phyloP scores from a whole-genome alignment of 1,140 invertebrate genomes.

The Caerostris darwini region DNA sequence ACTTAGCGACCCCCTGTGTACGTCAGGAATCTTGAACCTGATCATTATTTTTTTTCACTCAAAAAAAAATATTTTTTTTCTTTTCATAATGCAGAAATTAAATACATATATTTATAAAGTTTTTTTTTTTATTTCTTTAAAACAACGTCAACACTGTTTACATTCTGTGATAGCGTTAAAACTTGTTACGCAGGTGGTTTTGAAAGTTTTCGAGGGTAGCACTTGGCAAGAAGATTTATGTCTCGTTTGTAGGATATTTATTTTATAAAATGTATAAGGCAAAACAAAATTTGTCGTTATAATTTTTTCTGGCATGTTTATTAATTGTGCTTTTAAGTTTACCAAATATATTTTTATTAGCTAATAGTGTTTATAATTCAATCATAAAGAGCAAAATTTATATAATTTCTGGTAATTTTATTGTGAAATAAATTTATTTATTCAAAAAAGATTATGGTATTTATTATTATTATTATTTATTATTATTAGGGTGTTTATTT shows the following conservation, averaged over 20 bases:
- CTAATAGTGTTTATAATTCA: too few relatives aligned
- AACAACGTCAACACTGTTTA: background rate
- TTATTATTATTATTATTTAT: too few relatives aligned
- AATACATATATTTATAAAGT: background rate
- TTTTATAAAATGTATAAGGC: background rate
- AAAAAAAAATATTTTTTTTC: background rate
- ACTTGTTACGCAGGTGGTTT: slow-evolving; percentile 1
- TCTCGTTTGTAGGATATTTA: background rate
- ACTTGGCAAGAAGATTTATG: background rate
- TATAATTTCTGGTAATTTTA: too few relatives aligned
- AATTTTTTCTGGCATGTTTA: too few relatives aligned
- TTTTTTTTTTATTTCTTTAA: background rate
- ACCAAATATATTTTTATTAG: too few relatives aligned
- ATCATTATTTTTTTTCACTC: slow-evolving; percentile 21
- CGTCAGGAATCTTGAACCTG: slow-evolving; percentile 46
- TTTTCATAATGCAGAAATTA: background rate
- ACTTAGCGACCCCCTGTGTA: slow-evolving; percentile 7
- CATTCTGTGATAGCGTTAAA: background rate
- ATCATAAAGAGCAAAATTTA: too few relatives aligned
- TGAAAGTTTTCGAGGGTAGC: background rate
- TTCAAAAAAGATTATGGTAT: too few relatives aligned
- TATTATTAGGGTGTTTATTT: too few relatives aligned
- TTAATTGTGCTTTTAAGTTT: too few relatives aligned
- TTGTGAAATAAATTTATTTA: too few relatives aligned
- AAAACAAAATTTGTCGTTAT: too few relatives aligned